These are phyloP conservation scores for Papilio glaucus DNA, from an alignment of 1,140 invertebrate species.

Conservation along the genomic window DNA sequence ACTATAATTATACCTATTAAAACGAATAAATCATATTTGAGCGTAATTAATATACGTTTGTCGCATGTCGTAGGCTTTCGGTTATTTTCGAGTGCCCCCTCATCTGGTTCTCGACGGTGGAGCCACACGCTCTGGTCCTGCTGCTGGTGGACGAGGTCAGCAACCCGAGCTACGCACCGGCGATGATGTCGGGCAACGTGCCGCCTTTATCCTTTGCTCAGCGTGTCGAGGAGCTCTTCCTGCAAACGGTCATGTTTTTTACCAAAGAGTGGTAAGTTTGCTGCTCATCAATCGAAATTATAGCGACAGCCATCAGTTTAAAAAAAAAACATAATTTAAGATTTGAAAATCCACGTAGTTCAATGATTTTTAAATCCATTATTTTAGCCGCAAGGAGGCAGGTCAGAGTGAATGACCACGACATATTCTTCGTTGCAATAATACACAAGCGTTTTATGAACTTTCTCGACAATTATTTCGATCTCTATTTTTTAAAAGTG, in stretches of 20 bases:
- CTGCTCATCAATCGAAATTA: background rate
- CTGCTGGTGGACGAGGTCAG: constrained; percentile 45
- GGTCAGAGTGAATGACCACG: too few relatives aligned
- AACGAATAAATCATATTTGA: background rate
- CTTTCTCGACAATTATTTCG: too few relatives aligned
- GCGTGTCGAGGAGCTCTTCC: constrained; percentile 39
- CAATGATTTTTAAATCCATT: too few relatives aligned
- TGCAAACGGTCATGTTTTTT: constrained; percentile 27
- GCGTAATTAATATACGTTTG: background rate
- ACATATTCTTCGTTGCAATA: too few relatives aligned
- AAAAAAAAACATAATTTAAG: constrained; percentile 10
- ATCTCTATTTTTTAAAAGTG: too few relatives aligned
- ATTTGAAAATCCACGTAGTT: too few relatives aligned
- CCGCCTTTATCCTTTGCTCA: constrained; percentile 46
- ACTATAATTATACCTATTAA: background rate
- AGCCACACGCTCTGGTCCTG: constrained; percentile 45
- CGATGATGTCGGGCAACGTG: constrained; percentile 44
- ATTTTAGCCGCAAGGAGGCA: too few relatives aligned
- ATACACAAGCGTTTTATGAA: too few relatives aligned
- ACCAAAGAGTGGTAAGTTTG: background rate
- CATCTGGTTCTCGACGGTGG: constrained; percentile 47
- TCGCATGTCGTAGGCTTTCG: constrained; percentile 40
- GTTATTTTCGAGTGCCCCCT: constrained; percentile 47
- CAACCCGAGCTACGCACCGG: constrained; percentile 48
- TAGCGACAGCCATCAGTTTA: constrained; percentile 22